Evolutionary conservation across 2,888 invertebrate species (phyloP), one percentile per base, ranked within the genome.

Genomic region (Monopis laevigella): DNA sequence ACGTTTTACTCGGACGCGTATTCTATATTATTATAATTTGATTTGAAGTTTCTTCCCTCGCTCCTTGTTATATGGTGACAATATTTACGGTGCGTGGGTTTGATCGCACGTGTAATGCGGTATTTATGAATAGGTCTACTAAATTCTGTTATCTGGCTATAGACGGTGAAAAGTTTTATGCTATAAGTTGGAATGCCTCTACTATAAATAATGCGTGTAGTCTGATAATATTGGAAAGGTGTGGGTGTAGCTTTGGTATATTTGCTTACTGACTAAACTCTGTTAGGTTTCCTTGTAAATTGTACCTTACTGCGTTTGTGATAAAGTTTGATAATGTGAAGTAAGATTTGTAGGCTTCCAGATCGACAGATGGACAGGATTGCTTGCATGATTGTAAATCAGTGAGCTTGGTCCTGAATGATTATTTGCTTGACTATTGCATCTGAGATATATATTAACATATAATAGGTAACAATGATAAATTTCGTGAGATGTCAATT

Each of bases 141-240:
- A 29, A 29, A 29, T 11, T 11, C 11, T 29, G 11, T 29, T 29
- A 24, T 11, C 6, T n/a, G 29, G 5, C 5, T 6, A 29, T n/a
- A 11, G 11, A 11, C 7, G 4, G 29, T n/a, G 6, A 29, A 5
- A 29, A 11, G n/a, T 29, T 11, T 29, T 29, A 7, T 7, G 24
- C 8, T 21, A 21, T 11, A 24, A 19, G 11, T 61, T 58, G 55
- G 58, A 69, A 75, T 78, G 74, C 78, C 75, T 64, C 78, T 80
- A 80, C 72, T 73, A 80, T 80, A 80, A 78, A 80, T 80, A 78
- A 80, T 74, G 61, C 72, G 65, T 73, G 77, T 78, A 68, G 68
- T 54, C 66, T 59, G 65, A 41, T 41, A 35, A 41, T 41, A 30
- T 19, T 27, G 30, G 27, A 29, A 40, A 29, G 17, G 14, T 18